Conservation (phyloP, 2,888 invertebrate genomes). For the Pandemis corylana region DNA sequence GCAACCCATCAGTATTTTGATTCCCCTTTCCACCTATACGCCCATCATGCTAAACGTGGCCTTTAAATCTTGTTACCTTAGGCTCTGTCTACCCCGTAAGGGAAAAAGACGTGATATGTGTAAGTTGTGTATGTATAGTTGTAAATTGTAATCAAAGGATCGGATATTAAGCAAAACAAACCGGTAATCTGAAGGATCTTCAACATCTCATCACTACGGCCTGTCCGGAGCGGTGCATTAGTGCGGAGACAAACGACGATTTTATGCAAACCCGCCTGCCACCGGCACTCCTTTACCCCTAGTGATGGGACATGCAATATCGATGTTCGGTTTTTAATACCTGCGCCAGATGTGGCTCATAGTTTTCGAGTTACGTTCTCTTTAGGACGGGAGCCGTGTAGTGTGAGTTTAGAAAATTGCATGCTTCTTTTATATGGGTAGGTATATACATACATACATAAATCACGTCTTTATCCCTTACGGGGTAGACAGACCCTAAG, state of each 20-base stretch:
- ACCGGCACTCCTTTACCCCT: conserved; percentile 68
- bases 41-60: no score
- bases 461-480: no score
- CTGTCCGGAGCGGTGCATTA: conserved; percentile 64
- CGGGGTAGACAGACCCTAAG: no score
- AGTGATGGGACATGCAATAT: conserved; percentile 52
- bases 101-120: no score
- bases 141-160: no score
- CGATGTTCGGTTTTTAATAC: conserved; percentile 40
- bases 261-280: conserved; percentile 79
- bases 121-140: no score
- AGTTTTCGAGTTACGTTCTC: conserved; percentile 30
- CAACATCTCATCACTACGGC: conserved; percentile 42
- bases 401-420: neutral
- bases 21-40: no score
- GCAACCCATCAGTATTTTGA: no score
- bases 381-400: neutral
- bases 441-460: no score
- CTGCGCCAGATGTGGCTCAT: conserved; percentile 36
- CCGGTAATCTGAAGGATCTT: conserved; percentile 27
- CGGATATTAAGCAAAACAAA: neutral
- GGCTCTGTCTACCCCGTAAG: no score
- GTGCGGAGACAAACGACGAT: conserved; percentile 80
- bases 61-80: no score
- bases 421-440: no score